These are phyloP conservation scores for Notolabrus celidotus DNA, from an alignment of 2,797 vertebrate genomes.

Conservation along the genomic window DNA sequence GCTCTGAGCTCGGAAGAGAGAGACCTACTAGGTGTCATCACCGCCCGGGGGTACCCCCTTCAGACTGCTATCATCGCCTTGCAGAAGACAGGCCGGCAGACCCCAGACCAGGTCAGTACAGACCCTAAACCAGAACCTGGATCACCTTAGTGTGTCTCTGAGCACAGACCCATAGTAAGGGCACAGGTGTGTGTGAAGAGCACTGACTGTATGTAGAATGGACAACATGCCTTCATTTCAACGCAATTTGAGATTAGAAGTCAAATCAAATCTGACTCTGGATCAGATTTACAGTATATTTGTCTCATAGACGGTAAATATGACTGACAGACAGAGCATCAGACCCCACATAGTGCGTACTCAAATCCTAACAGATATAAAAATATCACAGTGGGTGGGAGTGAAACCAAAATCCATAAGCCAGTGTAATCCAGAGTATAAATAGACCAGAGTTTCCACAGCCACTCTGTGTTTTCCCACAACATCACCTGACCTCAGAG, in stretches of 20 bases:
- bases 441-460: conserved; percentile 46
- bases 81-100: conserved; percentile 91
- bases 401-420: conserved; percentile 35
- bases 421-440: conserved; percentile 43
- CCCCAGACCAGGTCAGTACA: conserved; percentile 89
- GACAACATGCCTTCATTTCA: too few relatives aligned
- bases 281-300: too few relatives aligned
- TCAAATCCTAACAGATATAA: neutral
- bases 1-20: conserved; percentile 92
- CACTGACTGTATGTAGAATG: too few relatives aligned
- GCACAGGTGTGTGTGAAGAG: too few relatives aligned
- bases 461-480: conserved; percentile 31
- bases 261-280: too few relatives aligned
- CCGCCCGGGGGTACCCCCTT: conserved; percentile 89
- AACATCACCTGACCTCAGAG: conserved; percentile 7
- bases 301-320: too few relatives aligned
- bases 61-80: conserved; percentile 90
- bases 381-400: neutral
- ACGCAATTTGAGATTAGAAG: too few relatives aligned
- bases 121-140: neutral
- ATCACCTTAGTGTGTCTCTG: neutral
- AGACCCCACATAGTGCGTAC: neutral
- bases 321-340: neutral
- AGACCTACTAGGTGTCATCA: conserved; percentile 88
- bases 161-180: too few relatives aligned